A percentile compares a stretch with the other conserved stretches of the same genome.
Evolutionary conservation across 1,140 invertebrate species (phyloP).

Genomic region (Heliconius melpomene): DNA sequence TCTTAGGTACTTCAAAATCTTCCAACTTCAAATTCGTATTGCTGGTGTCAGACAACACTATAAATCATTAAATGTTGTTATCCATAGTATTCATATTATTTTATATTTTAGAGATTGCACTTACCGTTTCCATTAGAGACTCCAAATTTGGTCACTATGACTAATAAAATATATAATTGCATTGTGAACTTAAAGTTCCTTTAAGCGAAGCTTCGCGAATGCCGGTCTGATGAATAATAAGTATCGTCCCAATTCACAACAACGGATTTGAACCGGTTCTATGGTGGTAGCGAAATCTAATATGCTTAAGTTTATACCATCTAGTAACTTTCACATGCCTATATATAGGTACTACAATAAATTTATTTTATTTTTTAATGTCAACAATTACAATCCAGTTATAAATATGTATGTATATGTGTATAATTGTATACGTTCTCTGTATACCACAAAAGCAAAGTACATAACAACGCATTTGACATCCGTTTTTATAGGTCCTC

Average conservation of each 20-base stretch:
- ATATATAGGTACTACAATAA: neutral
- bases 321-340: neutral
- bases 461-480: constrained; percentile 14
- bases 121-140: constrained; percentile 43
- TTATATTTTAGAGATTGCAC: neutral
- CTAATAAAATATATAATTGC: constrained; percentile 40
- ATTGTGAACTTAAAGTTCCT: constrained; percentile 45
- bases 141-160: constrained; percentile 32
- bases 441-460: neutral
- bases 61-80: neutral
- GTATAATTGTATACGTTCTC: constrained; percentile 4
- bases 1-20: constrained; percentile 52
- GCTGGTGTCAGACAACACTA: neutral
- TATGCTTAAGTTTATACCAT: constrained; percentile 33
- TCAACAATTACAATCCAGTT: no score
- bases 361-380: neutral
- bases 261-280: constrained; percentile 67
- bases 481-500: constrained; percentile 25
- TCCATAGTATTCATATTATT: neutral
- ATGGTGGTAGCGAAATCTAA: constrained; percentile 42
- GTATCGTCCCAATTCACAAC: constrained; percentile 56
- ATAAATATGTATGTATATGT: no score
- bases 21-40: neutral
- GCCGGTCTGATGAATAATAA: constrained; percentile 55
- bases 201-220: constrained; percentile 49